Evolutionary conservation across 2,113 vertebrate species (phyloP).

Genomic region (Athene noctua): DNA sequence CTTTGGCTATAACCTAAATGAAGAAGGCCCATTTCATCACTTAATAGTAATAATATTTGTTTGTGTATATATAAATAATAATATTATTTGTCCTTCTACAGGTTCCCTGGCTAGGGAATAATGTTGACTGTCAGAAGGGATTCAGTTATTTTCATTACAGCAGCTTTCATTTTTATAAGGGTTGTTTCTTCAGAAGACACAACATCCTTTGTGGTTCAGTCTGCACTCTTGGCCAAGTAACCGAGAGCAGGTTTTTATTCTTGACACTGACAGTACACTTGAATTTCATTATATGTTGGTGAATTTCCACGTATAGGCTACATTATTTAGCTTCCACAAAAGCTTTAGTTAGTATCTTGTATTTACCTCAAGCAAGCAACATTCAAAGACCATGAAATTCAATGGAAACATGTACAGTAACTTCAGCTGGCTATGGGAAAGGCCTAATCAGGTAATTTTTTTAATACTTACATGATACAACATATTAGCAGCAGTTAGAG

Average conservation of each 20-base stretch:
- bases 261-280: neutral
- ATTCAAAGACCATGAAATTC: neutral
- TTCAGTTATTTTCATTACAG: neutral
- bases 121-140: neutral
- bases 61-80: neutral
- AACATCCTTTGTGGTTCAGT: neutral
- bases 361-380: neutral
- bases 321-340: neutral
- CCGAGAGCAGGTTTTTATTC: neutral
- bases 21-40: neutral
- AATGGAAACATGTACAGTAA: neutral
- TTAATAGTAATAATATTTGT: neutral
- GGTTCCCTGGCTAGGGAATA: neutral
- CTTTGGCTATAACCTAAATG: neutral
- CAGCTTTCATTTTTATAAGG: neutral
- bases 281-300: neutral
- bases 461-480: neutral
- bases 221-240: neutral
- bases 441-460: neutral
- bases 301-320: neutral
- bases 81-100: neutral
- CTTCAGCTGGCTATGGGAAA: neutral
- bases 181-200: neutral
- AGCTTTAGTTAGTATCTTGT: neutral
- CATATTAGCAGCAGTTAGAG: neutral